Evolutionary conservation across 2,888 invertebrate genomes (phyloP), one percentile per base, ranked within the genome.

Genomic region (Aethes cnicana): DNA sequence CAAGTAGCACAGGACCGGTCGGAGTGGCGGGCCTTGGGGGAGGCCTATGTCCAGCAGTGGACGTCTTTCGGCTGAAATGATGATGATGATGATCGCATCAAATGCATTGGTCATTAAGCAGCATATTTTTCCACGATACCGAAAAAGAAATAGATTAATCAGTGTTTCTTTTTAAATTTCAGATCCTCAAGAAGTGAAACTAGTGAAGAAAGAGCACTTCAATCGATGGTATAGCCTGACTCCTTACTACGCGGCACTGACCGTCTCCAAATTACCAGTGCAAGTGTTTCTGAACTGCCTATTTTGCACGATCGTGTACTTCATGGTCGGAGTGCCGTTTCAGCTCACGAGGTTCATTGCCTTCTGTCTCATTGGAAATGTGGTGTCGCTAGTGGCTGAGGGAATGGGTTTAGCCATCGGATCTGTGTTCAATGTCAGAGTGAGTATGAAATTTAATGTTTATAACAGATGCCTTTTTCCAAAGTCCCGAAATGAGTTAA

Each of bases 381-480:
- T 93, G 47, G 93, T 94, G 5, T 94, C 95, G 0, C 81, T 96
- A 28, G 93, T 93, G 0, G 93, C 95, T 11, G 96, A 96, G 72
- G 94, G 95, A 21, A 90, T 95, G 72, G 96, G 96, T 0, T 71
- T 96, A 54, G 92, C 95, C 0, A 94, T 96, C 62, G 96, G 96
- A 43, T 92, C 93, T 2, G 80, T 92, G 6, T 93, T 93, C 59
- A 93, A 87, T 68, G 90, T 93, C 47, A 91, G 92, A 61, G 94
- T 94, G 69, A 89, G 91, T 83, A 49, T 33, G n/a, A n/a, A n/a
- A n/a, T n/a, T n/a, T n/a, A n/a, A n/a, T n/a, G n/a, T n/a, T n/a
- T n/a, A n/a, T n/a, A n/a, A n/a, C n/a, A n/a, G n/a, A n/a, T n/a
- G n/a, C n/a, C n/a, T n/a, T n/a, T n/a, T n/a, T n/a, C n/a, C n/a